These are phyloP conservation scores for Bursaphelenchus mucronatus DNA, from an alignment of 1,140 invertebrate genomes.

Conservation along the genomic window DNA sequence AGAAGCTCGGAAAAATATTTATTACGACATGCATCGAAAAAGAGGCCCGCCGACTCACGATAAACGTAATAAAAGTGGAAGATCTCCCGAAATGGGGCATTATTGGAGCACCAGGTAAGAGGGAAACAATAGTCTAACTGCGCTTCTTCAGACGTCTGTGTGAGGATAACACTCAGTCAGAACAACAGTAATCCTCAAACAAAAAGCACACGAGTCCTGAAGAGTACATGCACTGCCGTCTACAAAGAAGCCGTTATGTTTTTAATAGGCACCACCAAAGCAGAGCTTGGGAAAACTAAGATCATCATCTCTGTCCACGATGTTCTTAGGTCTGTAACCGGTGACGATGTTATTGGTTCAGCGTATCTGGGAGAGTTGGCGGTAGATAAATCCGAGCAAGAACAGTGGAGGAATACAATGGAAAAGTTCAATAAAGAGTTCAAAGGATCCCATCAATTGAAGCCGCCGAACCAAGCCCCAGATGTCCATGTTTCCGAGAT, in stretches of 20 bases:
- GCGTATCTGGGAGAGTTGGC: conserved; percentile 53
- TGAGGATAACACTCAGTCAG: conserved; percentile 52
- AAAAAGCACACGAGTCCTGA: conserved; percentile 52
- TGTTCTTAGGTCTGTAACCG: conserved; percentile 54
- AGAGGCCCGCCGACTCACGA: conserved; percentile 55
- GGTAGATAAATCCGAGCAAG: conserved; percentile 55
- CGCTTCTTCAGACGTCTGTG: conserved; percentile 45
- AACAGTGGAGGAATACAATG: conserved; percentile 59
- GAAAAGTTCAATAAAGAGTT: conserved; percentile 58
- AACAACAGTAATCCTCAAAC: conserved; percentile 41
- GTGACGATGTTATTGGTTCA: conserved; percentile 55
- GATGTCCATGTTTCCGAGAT: conserved; percentile 56
- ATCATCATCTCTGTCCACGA: conserved; percentile 60
- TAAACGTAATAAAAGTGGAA: conserved; percentile 59
- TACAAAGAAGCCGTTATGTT: conserved; percentile 61
- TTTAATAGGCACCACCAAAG: conserved; percentile 50
- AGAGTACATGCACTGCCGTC: conserved; percentile 24
- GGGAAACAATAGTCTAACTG: conserved; percentile 22
- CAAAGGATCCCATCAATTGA: conserved; percentile 53
- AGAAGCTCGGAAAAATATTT: conserved; percentile 59
- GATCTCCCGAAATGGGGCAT: conserved; percentile 60
- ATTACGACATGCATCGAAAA: conserved; percentile 56
- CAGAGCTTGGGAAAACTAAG: conserved; percentile 48
- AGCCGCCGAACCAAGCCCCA: conserved; percentile 44
- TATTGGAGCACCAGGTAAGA: conserved; percentile 53